Base-by-base conservation (phyloP, 2,113 vertebrate species). In the Conger conger region DNA sequence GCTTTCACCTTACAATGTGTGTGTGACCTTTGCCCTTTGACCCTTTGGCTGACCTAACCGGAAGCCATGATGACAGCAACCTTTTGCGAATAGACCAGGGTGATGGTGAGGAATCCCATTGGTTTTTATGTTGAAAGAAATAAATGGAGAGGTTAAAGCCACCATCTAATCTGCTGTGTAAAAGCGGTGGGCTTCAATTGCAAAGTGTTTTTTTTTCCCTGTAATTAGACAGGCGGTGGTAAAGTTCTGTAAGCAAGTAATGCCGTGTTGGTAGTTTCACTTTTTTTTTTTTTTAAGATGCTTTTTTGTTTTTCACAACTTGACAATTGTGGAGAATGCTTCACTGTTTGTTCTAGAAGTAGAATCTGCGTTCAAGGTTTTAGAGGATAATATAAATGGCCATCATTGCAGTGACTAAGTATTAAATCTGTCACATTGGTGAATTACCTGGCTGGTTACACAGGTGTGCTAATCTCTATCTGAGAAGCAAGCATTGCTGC, bases 21-120 rank as follows among this genome's bases (percentile, higher is more conserved):
- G 95, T 96, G 95, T 99, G 97, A 99, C 98, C 98, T 99, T 98
- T 99, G 98, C 96, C 98, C 97, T 98, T 98, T 99, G 98, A 98
- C 97, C 98, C 98, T 99, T 96, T 99, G 98, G 98, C 98, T 99
- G 98, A 99, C 98, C 98, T 99, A 98, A 99, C 98, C 97, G 97
- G 98, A 99, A 99, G 98, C 98, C 98, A 99, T 99, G 98, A 99
- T 96, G 98, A 99, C 98, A 98, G 95, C 98, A 98, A 96, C 98
- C 98, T 99, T 97, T 99, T 99, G 98, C 98, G 98, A 99, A 99
- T 99, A 99, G 97, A 98, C 98, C 98, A 99, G 98, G 98, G 98
- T 96, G 97, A 99, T 99, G 98, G 98, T 99, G 98, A 99, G 98
- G 97, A 99, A 98, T 97, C 97, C 96, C 97, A 98, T 96, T 96